Percentiles rank a stretch among this genome's conserved stretches.
phyloP scores from a whole-genome alignment of 2,888 invertebrate genomes.

The Lasioglossum vierecki region DNA sequence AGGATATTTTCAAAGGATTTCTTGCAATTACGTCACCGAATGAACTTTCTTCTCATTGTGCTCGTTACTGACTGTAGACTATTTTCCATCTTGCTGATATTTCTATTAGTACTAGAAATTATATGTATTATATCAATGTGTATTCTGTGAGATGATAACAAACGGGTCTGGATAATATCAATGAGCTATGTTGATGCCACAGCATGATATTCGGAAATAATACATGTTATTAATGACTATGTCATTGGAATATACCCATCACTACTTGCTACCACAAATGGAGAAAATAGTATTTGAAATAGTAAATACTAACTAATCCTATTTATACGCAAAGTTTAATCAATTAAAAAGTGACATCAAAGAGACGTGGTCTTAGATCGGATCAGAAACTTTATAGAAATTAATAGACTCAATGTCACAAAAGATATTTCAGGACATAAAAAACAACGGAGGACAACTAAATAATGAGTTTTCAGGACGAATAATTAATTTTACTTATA shows the following conservation, averaged over 20 bases:
- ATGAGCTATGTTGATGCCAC: too few relatives aligned
- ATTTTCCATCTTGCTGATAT: background rate
- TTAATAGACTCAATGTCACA: too few relatives aligned
- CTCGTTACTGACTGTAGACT: background rate
- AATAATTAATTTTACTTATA: too few relatives aligned
- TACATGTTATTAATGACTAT: background rate
- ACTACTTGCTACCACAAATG: background rate
- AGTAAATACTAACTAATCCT: too few relatives aligned
- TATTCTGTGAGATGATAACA: background rate
- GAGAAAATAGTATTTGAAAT: too few relatives aligned
- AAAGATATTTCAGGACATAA: too few relatives aligned
- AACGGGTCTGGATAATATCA: background rate
- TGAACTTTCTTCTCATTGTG: background rate
- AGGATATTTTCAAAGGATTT: background rate
- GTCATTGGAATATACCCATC: background rate
- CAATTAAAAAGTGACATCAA: too few relatives aligned
- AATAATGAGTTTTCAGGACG: too few relatives aligned
- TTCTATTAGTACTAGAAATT: background rate
- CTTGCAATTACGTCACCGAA: background rate
- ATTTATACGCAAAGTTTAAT: too few relatives aligned
- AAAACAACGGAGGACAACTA: too few relatives aligned
- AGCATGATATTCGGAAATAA: background rate
- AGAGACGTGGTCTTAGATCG: too few relatives aligned
- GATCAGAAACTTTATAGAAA: too few relatives aligned
- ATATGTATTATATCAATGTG: background rate